These are phyloP conservation scores for Verasper variegatus DNA, from an alignment of 2,113 vertebrate genomes.

Conservation along the genomic window DNA sequence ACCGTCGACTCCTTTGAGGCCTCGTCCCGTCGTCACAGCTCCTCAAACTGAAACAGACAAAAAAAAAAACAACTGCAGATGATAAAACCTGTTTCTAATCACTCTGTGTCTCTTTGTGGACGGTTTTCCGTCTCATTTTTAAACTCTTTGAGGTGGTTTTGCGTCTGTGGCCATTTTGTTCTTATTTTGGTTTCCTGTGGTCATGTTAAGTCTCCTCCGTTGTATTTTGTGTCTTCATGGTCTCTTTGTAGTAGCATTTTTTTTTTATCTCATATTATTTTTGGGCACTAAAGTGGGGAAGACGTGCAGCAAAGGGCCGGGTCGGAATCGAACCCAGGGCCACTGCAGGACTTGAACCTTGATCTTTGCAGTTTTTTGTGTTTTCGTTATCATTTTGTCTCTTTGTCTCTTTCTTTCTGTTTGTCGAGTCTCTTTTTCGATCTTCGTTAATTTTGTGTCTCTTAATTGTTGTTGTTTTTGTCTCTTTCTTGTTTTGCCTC, in stretches of 20 bases:
- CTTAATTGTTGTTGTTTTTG: background rate
- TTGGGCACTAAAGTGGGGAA: too few relatives aligned
- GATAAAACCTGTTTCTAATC: background rate
- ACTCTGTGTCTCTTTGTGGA: background rate
- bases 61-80: background rate
- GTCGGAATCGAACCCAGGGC: too few relatives aligned
- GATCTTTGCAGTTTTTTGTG: too few relatives aligned
- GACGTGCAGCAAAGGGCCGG: too few relatives aligned
- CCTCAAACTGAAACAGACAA: background rate
- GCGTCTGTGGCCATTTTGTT: background rate
- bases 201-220: background rate
- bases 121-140: background rate
- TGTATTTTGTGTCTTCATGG: background rate
- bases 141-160: background rate
- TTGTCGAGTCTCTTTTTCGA: background rate
- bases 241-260: background rate
- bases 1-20: too few relatives aligned
- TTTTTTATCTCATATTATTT: too few relatives aligned
- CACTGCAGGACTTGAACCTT: too few relatives aligned
- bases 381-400: background rate
- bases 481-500: background rate
- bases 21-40: too few relatives aligned
- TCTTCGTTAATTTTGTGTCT: background rate
- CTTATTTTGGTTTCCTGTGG: background rate
- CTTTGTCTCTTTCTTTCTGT: background rate